These are phyloP conservation scores for Aporophyla lueneburgensis DNA, from an alignment of 2,888 invertebrate species.

Conservation along the genomic window DNA sequence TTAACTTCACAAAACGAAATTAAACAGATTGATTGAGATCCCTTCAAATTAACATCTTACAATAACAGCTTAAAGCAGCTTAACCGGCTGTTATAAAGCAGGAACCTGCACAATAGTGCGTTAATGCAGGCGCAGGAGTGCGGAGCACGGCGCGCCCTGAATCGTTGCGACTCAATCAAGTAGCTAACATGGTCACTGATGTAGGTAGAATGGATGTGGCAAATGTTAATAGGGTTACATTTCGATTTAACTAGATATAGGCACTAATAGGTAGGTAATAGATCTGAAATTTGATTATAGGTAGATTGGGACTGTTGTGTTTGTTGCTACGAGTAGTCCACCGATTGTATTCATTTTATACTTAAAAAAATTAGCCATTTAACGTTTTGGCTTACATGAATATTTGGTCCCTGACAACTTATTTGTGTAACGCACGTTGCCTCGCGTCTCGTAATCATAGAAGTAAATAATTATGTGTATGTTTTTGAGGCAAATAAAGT, in stretches of 20 bases:
- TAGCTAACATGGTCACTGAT: slow-evolving; percentile 33
- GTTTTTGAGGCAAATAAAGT: too few relatives aligned
- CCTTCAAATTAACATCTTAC: slow-evolving; percentile 10
- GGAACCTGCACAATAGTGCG: slow-evolving; percentile 56
- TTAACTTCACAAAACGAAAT: neutral
- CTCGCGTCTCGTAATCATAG: too few relatives aligned
- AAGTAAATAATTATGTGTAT: too few relatives aligned
- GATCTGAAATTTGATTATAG: too few relatives aligned
- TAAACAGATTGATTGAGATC: slow-evolving; percentile 2
- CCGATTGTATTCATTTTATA: too few relatives aligned
- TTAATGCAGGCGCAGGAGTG: slow-evolving; percentile 43
- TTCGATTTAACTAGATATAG: neutral
- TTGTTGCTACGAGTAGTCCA: too few relatives aligned
- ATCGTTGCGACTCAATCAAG: slow-evolving; percentile 62
- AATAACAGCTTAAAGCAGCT: slow-evolving; percentile 30
- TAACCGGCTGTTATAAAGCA: slow-evolving; percentile 23
- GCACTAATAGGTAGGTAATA: too few relatives aligned
- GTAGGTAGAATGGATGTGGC: slow-evolving; percentile 24
- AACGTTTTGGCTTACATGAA: too few relatives aligned
- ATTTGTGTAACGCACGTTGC: neutral
- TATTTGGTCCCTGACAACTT: too few relatives aligned
- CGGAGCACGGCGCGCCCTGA: slow-evolving; percentile 56
- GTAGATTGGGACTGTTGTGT: too few relatives aligned
- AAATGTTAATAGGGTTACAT: neutral
- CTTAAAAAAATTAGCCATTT: too few relatives aligned